Evolutionary conservation across 1,140 invertebrate genomes (phyloP).

Genomic region (Holcopasites calliopsidis): DNA sequence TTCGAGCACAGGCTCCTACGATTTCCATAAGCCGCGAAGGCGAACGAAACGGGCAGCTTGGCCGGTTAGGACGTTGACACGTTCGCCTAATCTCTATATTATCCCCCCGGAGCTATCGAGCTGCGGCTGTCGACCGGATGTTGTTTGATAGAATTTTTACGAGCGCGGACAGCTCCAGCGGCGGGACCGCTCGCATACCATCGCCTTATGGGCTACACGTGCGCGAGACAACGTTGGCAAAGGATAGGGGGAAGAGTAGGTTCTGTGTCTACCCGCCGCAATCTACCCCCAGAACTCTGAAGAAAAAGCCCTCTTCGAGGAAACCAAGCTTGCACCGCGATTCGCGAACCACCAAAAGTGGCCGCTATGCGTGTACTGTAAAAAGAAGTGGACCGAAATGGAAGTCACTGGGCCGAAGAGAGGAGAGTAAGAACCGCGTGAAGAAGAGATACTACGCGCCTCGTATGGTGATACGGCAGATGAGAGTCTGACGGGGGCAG

Average conservation of each 20-base stretch:
- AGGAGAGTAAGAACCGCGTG: constrained; percentile 43
- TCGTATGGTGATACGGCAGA: constrained; percentile 68
- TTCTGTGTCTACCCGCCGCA: too few relatives aligned
- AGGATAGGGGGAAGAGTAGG: too few relatives aligned
- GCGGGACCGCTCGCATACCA: constrained; percentile 36
- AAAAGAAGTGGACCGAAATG: constrained; percentile 6
- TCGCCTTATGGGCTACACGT: constrained; percentile 58
- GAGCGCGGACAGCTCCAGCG: constrained; percentile 37
- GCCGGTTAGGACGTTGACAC: constrained; percentile 43
- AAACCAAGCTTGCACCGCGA: not conserved
- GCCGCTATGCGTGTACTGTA: not conserved
- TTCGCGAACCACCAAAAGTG: too few relatives aligned
- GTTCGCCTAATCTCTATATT: constrained; percentile 70
- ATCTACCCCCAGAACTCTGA: not conserved
- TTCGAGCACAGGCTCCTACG: too few relatives aligned
- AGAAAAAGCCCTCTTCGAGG: not conserved
- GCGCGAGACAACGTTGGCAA: too few relatives aligned
- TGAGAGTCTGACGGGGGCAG: constrained; percentile 69
- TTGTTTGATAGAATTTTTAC: constrained; percentile 66
- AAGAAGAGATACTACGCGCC: constrained; percentile 42
- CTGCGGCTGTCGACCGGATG: constrained; percentile 65
- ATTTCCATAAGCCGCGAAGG: constrained; percentile 4
- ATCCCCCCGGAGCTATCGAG: constrained; percentile 65
- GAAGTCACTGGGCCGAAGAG: constrained; percentile 50
- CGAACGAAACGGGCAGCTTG: constrained; percentile 23